A percentile compares a stretch with the other conserved stretches of the same genome.
Evolutionary conservation across 2,113 vertebrate genomes (phyloP).

Genomic region (Syngnathoides biaculeatus): DNA sequence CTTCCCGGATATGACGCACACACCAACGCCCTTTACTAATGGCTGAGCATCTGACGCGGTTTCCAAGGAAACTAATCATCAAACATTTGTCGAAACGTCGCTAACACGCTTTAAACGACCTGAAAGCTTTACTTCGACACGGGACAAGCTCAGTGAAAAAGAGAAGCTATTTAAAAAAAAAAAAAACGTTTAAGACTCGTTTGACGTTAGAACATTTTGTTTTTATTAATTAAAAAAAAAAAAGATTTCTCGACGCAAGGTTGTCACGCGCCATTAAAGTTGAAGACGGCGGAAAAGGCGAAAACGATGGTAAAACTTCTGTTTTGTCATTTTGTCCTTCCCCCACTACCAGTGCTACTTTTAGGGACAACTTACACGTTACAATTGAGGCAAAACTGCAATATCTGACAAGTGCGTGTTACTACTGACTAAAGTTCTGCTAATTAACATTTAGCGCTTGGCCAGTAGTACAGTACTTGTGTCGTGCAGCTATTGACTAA

Average conservation of each 20-base stretch:
- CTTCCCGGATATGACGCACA: not conserved
- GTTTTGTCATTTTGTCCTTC: too few relatives aligned
- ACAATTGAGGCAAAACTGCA: not conserved
- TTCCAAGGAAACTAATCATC: slow-evolving; percentile 48
- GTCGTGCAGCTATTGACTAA: too few relatives aligned
- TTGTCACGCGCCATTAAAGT: not conserved
- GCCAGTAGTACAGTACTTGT: too few relatives aligned
- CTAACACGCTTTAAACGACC: slow-evolving; percentile 1
- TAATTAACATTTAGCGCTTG: too few relatives aligned
- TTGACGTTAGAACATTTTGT: not conserved
- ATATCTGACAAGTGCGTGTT: too few relatives aligned
- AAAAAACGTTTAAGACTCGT: not conserved
- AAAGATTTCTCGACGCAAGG: not conserved
- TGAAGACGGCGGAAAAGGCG: not conserved
- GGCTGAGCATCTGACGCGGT: slow-evolving; percentile 20
- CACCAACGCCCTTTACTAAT: slow-evolving; percentile 11
- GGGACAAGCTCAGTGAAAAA: not conserved
- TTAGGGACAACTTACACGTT: not conserved
- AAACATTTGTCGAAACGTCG: slow-evolving; percentile 17
- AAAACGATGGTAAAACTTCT: not conserved
- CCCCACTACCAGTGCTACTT: not conserved
- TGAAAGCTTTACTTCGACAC: slow-evolving; percentile 1
- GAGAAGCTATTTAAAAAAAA: too few relatives aligned
- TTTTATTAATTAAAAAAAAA: not conserved
- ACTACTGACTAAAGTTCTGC: too few relatives aligned